Evolutionary conservation across 1,140 invertebrate genomes (phyloP).

Genomic region (Holotrichia oblita): DNA sequence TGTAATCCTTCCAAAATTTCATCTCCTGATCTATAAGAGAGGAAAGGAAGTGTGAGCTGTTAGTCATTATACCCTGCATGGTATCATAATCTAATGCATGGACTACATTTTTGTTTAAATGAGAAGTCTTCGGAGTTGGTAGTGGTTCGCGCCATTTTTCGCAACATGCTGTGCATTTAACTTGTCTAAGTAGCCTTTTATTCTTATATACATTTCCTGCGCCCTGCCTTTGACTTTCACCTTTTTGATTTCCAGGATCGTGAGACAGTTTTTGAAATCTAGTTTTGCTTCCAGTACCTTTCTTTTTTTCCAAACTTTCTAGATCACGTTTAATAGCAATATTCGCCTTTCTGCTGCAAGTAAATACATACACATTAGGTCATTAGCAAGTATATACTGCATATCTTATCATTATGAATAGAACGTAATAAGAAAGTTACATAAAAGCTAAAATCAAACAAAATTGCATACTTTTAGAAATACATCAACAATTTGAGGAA

Average conservation of each 20-base stretch:
- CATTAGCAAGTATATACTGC: not conserved
- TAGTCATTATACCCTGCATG: conserved; percentile 46
- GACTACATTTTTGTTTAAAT: conserved; percentile 45
- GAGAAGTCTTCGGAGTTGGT: conserved; percentile 53
- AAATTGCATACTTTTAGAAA: too few species aligned
- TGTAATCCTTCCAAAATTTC: conserved; percentile 34
- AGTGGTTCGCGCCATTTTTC: conserved; percentile 52
- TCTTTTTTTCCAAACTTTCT: not conserved
- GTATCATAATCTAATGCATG: conserved; percentile 32
- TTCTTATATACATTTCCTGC: not conserved
- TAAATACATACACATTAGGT: not conserved
- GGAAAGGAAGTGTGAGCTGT: conserved; percentile 49
- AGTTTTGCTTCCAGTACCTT: not conserved
- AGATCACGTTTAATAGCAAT: conserved; percentile 24
- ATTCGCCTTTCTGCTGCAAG: conserved; percentile 41
- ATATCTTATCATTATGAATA: not conserved
- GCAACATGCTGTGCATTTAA: conserved; percentile 53
- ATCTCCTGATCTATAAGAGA: conserved; percentile 49
- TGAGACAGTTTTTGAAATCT: not conserved
- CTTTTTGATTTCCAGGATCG: not conserved
- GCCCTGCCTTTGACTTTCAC: not conserved
- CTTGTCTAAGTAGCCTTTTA: conserved; percentile 49
- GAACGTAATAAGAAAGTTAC: too few species aligned
- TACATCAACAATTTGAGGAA: too few species aligned
- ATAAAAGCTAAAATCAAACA: too few species aligned